Base-by-base conservation (phyloP, 2,888 invertebrate species). In the Molorchus minor region DNA sequence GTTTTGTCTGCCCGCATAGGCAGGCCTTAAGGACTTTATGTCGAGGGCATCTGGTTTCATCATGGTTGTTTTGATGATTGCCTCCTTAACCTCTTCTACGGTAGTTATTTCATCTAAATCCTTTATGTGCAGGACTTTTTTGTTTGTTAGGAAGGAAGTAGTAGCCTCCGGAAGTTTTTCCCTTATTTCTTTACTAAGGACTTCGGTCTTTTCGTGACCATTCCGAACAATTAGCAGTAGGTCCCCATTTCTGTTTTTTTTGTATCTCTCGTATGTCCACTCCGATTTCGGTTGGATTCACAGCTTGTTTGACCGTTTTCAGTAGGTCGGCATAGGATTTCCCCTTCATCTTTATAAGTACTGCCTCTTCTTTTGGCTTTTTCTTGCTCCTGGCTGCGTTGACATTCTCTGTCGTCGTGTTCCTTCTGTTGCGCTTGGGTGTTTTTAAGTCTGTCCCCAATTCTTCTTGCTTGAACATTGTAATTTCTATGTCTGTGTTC, bases 291-390 rank as follows among this genome's bases (percentile, higher is more conserved):
- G 10, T 44, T 10, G 17, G 30, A 10, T 40, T 36, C 13, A 40
- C 25, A 10, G 10, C 41, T 17, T 17, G 12, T 20, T 58, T 66
- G 3, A 67, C 41, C 16, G 53, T 52, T 33, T 44, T 56, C 4
- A 62, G 56, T 20, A 62, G n/a, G 3, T 62, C 62, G 12, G 59
- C 56, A 35, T 62, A 67, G 10, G 36, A 33, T 15, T 15, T 61
- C 8, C 51, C 59, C 7, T 47, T 8, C 36, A 21, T 35, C n/a
- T 41, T 35, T 2, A 64, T 29, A 8, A 64, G 13, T 5, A 59
- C 15, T 10, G 53, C 59, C 17, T 58, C 47, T 13, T 53, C 7
- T 35, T 7, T 52, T 10, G 33, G 33, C 51, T 19, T 58, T 8
- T 29, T 46, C 8, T 33, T 29, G 12, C n/a, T n/a, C n/a, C n/a